phyloP scores from a whole-genome alignment of 2,113 vertebrate genomes.

The Stigmatopora argus region DNA sequence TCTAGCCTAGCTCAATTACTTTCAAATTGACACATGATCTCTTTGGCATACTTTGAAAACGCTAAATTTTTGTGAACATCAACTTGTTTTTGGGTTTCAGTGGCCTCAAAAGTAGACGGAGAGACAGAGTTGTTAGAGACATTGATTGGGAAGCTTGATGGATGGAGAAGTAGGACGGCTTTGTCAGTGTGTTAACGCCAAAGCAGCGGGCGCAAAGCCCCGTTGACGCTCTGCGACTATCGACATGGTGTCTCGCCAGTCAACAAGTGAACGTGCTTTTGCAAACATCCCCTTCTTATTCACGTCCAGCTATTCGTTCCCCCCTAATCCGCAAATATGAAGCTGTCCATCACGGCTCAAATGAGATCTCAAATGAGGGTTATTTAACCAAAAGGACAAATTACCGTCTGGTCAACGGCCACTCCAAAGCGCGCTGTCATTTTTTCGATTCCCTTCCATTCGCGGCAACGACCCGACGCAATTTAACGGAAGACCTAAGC shows the following conservation, averaged over 20 bases:
- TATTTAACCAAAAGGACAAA: constrained; percentile 32
- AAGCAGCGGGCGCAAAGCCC: constrained; percentile 4
- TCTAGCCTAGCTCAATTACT: no score
- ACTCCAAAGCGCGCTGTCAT: constrained; percentile 11
- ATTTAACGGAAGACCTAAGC: not conserved
- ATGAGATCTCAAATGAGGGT: constrained; percentile 25
- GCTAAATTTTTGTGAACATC: not conserved
- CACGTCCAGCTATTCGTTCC: constrained; percentile 21
- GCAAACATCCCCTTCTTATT: constrained; percentile 28
- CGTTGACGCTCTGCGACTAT: constrained; percentile 13
- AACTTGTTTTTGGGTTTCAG: not conserved
- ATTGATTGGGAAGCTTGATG: not conserved
- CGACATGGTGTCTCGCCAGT: constrained; percentile 21
- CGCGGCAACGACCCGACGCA: constrained; percentile 21
- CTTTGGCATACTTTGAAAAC: no score
- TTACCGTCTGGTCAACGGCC: constrained; percentile 26
- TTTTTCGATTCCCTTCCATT: constrained; percentile 36
- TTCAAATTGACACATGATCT: no score
- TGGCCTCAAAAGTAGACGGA: not conserved
- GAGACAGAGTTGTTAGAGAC: not conserved
- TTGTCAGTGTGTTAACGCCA: not conserved
- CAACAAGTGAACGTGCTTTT: constrained; percentile 18
- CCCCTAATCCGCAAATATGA: constrained; percentile 35
- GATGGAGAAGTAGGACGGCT: not conserved
- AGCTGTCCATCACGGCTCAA: constrained; percentile 37